Evolutionary conservation across 2,888 invertebrate species (phyloP).

Genomic region (Argyra leucocephala): DNA sequence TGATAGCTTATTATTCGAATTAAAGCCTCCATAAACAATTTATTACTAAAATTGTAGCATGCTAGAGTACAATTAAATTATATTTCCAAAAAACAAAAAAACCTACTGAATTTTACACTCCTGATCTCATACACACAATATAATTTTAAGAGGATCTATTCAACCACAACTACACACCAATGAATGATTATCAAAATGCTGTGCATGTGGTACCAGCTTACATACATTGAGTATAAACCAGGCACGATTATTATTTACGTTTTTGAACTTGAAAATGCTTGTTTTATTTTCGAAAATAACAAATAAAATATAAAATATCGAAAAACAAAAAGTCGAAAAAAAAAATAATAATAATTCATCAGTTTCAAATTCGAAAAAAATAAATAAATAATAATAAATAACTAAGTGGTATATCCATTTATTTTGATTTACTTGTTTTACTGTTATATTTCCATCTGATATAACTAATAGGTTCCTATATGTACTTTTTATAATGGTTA

Average conservation of each 20-base stretch:
- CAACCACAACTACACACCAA: too few relatives aligned
- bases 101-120: too few relatives aligned
- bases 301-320: background rate
- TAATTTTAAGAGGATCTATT: too few relatives aligned
- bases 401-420: slow-evolving; percentile 4
- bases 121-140: too few relatives aligned
- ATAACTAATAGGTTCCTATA: background rate
- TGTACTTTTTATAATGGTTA: background rate
- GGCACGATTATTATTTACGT: background rate
- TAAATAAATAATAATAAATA: background rate
- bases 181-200: too few relatives aligned
- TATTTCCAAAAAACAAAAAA: too few relatives aligned
- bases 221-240: background rate
- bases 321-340: background rate
- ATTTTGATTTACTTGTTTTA: slow-evolving; percentile 6
- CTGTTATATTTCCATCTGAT: slow-evolving; percentile 3
- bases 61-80: too few relatives aligned
- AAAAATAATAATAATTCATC: background rate
- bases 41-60: too few relatives aligned
- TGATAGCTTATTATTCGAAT: too few relatives aligned
- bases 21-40: too few relatives aligned
- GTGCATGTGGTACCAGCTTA: too few relatives aligned
- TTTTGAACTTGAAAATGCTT: background rate
- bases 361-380: background rate
- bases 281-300: background rate